Percentiles rank a stretch among this genome's conserved stretches.
These are phyloP conservation scores for Luperina testacea DNA, from an alignment of 2,888 invertebrate species.

Conservation along the genomic window DNA sequence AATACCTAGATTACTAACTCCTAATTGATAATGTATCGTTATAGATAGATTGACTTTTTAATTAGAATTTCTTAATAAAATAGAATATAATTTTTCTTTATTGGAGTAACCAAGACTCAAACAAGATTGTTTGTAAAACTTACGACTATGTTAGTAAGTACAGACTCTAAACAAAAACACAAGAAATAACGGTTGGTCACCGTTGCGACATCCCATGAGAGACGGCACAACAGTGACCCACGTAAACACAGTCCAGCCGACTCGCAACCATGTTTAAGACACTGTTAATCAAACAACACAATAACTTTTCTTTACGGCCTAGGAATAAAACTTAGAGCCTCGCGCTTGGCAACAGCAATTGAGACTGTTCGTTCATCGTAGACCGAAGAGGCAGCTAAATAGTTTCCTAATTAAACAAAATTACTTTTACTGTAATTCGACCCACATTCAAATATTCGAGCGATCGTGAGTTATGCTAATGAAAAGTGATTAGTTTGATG, in stretches of 20 bases:
- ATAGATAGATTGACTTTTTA: too few species aligned
- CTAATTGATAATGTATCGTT: background rate
- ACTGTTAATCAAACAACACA: background rate
- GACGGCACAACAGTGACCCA: too few species aligned
- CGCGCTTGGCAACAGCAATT: background rate
- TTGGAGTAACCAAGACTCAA: too few species aligned
- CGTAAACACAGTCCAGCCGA: too few species aligned
- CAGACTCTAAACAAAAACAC: too few species aligned
- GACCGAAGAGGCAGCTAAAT: background rate
- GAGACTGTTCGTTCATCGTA: background rate
- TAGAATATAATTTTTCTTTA: too few species aligned
- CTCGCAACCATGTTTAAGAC: too few species aligned
- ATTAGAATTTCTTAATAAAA: too few species aligned
- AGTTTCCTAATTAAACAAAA: constrained; percentile 23
- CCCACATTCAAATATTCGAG: constrained; percentile 20
- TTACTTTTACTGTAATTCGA: constrained; percentile 24
- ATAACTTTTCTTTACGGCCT: background rate
- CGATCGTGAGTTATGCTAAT: constrained; percentile 37
- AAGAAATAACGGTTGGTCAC: too few species aligned
- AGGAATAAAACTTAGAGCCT: background rate
- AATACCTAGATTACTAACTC: background rate
- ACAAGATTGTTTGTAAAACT: too few species aligned
- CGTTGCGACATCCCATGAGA: too few species aligned
- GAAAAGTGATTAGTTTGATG: constrained; percentile 16
- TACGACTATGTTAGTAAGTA: too few species aligned